These are phyloP conservation scores for Phortica okadai DNA, from an alignment of 2,888 invertebrate genomes.

Conservation along the genomic window DNA sequence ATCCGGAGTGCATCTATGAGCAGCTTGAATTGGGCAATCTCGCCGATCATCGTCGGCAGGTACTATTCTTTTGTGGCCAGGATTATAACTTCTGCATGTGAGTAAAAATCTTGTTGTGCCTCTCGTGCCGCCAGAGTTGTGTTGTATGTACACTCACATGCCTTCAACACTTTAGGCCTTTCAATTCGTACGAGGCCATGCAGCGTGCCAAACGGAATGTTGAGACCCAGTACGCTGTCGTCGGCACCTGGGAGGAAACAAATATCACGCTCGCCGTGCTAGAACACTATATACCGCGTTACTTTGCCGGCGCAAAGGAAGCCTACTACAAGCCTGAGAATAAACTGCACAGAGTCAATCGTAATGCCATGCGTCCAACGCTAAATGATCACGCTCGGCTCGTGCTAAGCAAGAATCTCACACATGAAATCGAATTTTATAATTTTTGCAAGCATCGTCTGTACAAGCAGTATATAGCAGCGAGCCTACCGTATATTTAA, in stretches of 20 bases:
- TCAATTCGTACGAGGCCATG: conserved; percentile 88
- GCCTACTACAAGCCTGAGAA: conserved; percentile 80
- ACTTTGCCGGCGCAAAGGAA: conserved; percentile 85
- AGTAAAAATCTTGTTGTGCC: conserved; percentile 71
- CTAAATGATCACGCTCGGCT: conserved; percentile 88
- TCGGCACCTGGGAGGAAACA: conserved; percentile 91
- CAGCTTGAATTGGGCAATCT: conserved; percentile 88
- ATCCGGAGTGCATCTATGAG: conserved; percentile 87
- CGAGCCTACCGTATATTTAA: conserved; percentile 72
- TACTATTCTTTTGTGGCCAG: conserved; percentile 94
- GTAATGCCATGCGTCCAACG: conserved; percentile 86
- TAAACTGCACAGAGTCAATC: conserved; percentile 66
- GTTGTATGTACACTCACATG: background rate
- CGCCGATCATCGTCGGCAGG: conserved; percentile 90
- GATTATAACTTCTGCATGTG: conserved; percentile 86
- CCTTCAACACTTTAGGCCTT: conserved; percentile 80
- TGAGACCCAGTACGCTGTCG: conserved; percentile 89
- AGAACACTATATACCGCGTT: conserved; percentile 77
- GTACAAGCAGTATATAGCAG: conserved; percentile 85
- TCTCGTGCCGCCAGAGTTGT: background rate
- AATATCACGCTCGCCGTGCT: conserved; percentile 85
- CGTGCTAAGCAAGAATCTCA: conserved; percentile 88
- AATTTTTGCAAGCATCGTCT: conserved; percentile 90
- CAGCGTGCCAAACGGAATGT: conserved; percentile 89
- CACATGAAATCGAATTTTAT: conserved; percentile 92